These are phyloP conservation scores for Gouania willdenowi DNA, from an alignment of 2,797 vertebrate genomes.

Conservation along the genomic window DNA sequence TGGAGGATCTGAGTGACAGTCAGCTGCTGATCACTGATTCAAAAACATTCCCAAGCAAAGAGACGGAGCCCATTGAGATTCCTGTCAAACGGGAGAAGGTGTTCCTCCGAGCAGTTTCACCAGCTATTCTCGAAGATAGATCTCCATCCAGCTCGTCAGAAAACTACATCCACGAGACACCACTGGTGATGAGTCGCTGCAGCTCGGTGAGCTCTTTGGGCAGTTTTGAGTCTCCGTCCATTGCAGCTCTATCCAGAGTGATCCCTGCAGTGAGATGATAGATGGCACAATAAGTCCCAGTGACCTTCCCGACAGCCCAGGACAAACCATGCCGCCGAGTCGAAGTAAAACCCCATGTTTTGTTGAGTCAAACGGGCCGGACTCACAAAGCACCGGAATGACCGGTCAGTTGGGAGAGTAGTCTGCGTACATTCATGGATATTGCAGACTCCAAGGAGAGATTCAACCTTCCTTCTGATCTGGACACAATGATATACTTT, in stretches of 20 bases:
- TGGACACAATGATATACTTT: slow-evolving; percentile 96
- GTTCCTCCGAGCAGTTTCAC: slow-evolving; percentile 76
- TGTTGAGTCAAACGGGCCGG: slow-evolving; percentile 72
- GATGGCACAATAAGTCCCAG: slow-evolving; percentile 96
- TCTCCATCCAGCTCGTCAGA: slow-evolving; percentile 96
- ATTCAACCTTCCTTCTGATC: slow-evolving; percentile 88
- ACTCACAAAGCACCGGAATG: slow-evolving; percentile 81
- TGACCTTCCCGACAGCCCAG: slow-evolving; percentile 95
- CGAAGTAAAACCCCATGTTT: slow-evolving; percentile 95
- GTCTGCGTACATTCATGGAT: too few relatives aligned
- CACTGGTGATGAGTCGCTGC: slow-evolving; percentile 94
- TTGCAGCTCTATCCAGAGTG: slow-evolving; percentile 97
- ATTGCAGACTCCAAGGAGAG: slow-evolving; percentile 93
- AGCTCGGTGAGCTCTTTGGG: slow-evolving; percentile 97
- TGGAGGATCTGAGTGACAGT: slow-evolving; percentile 80
- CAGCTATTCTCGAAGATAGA: slow-evolving; percentile 81
- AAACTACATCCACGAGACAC: slow-evolving; percentile 96
- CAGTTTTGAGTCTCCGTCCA: slow-evolving; percentile 94
- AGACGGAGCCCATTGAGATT: slow-evolving; percentile 81
- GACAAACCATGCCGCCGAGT: slow-evolving; percentile 98
- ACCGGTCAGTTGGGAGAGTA: too few relatives aligned
- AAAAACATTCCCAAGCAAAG: slow-evolving; percentile 66
- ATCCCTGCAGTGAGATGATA: slow-evolving; percentile 96
- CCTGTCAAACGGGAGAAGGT: slow-evolving; percentile 78
- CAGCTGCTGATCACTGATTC: slow-evolving; percentile 75